Conservation (phyloP, 2,888 invertebrate genomes). For the Drosophila putrida region DNA sequence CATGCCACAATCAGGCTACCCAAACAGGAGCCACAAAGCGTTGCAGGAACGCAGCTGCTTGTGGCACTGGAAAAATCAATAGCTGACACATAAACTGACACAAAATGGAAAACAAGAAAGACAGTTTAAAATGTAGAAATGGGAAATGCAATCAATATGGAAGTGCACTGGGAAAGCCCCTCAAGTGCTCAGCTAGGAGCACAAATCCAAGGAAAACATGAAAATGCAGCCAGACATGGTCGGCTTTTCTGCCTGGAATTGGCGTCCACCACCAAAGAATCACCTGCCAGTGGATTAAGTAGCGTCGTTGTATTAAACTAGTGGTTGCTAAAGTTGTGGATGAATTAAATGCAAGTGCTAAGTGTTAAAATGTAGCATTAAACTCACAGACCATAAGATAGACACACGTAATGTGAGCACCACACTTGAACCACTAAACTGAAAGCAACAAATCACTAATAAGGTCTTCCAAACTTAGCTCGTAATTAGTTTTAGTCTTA, state of each 20-base stretch:
- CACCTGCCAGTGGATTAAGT: constrained; percentile 49
- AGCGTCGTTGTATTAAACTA: constrained; percentile 47
- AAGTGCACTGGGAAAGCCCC: constrained; percentile 35
- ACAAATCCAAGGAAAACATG: constrained; percentile 24
- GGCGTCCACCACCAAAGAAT: constrained; percentile 35
- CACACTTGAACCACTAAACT: constrained; percentile 42
- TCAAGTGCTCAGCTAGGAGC: constrained; percentile 49
- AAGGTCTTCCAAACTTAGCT: constrained; percentile 86
- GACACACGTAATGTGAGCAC: constrained; percentile 29
- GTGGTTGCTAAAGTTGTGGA: constrained; percentile 58
- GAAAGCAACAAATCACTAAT: constrained; percentile 85
- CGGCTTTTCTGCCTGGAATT: constrained; percentile 30
- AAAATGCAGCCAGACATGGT: constrained; percentile 44
- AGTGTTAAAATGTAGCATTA: constrained; percentile 11
- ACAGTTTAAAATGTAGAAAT: constrained; percentile 30
- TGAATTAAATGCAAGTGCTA: constrained; percentile 20
- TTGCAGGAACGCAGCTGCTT: background rate
- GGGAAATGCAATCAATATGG: constrained; percentile 44
- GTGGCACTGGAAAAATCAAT: constrained; percentile 68
- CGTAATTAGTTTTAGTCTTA: constrained; percentile 62
- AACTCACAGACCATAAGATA: background rate
- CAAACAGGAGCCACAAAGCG: background rate
- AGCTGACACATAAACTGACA: constrained; percentile 29
- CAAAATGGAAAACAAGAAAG: constrained; percentile 5
- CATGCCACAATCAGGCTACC: background rate